Evolutionary conservation across 1,140 invertebrate species (phyloP).

Genomic region (Hormaphis cornu): DNA sequence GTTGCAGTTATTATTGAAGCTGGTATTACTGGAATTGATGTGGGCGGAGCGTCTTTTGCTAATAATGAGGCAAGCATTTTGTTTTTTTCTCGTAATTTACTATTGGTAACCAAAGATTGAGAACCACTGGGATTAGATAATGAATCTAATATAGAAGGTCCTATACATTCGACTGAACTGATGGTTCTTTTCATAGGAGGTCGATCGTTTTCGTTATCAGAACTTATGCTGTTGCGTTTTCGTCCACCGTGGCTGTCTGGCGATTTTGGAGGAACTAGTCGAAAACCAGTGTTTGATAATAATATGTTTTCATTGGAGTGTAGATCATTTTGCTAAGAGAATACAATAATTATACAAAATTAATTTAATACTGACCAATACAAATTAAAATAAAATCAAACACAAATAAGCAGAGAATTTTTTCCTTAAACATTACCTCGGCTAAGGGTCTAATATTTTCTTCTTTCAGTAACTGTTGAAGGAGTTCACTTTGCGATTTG

Average conservation of each 20-base stretch:
- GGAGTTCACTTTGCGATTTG: slow-evolving; percentile 57
- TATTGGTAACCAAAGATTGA: slow-evolving; percentile 45
- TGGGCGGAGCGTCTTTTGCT: slow-evolving; percentile 61
- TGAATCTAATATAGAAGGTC: background rate
- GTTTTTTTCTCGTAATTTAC: slow-evolving; percentile 70
- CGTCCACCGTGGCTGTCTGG: slow-evolving; percentile 44
- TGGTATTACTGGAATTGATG: slow-evolving; percentile 55
- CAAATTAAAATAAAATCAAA: too few species aligned
- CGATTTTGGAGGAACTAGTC: slow-evolving; percentile 41
- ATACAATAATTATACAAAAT: too few species aligned
- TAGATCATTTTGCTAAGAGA: slow-evolving; percentile 18
- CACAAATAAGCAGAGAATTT: background rate
- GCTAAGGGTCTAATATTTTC: slow-evolving; percentile 37
- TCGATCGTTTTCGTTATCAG: slow-evolving; percentile 45
- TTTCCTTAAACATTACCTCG: slow-evolving; percentile 20
- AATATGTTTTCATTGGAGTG: background rate
- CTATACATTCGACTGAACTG: background rate
- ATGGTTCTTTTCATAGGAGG: slow-evolving; percentile 6
- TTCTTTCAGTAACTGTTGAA: slow-evolving; percentile 67
- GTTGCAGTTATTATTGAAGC: slow-evolving; percentile 56
- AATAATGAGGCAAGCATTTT: slow-evolving; percentile 75
- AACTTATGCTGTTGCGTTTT: slow-evolving; percentile 59
- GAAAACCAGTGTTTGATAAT: background rate
- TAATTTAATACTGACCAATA: too few species aligned
- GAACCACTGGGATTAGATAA: slow-evolving; percentile 31